phyloP scores from a whole-genome alignment of 2,888 invertebrate genomes.

The Ametastegia equiseti region DNA sequence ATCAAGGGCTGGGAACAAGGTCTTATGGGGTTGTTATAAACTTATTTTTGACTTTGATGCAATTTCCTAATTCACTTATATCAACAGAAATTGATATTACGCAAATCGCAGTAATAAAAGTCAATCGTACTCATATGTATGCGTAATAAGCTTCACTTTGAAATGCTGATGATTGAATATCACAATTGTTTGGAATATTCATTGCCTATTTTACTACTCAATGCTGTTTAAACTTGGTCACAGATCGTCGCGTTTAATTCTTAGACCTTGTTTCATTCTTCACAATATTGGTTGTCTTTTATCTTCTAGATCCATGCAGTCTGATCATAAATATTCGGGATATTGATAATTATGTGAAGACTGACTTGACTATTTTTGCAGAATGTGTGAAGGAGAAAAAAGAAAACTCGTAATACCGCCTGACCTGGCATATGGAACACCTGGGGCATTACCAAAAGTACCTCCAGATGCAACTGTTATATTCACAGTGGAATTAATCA shows the following conservation, averaged over 20 bases:
- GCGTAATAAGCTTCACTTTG: too few relatives aligned
- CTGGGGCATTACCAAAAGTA: constrained; percentile 90
- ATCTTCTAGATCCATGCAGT: too few relatives aligned
- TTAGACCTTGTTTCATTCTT: too few relatives aligned
- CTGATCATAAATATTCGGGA: too few relatives aligned
- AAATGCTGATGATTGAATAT: too few relatives aligned
- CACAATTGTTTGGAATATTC: too few relatives aligned
- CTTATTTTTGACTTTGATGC: constrained; percentile 37
- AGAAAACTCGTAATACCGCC: constrained; percentile 91
- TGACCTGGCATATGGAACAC: constrained; percentile 89
- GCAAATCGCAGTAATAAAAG: neutral
- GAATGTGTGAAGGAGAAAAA: constrained; percentile 93
- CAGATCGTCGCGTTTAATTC: too few relatives aligned
- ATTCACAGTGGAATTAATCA: constrained; percentile 89
- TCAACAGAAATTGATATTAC: neutral
- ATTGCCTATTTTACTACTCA: too few relatives aligned
- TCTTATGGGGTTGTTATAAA: constrained; percentile 81
- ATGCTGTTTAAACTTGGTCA: constrained; percentile 17
- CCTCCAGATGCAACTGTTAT: constrained; percentile 88
- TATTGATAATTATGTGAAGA: constrained; percentile 17
- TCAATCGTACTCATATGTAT: neutral
- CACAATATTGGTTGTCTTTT: too few relatives aligned
- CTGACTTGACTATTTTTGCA: constrained; percentile 65
- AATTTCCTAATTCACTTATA: neutral
- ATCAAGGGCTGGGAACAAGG: constrained; percentile 96